A percentile compares a stretch with the other conserved stretches of the same genome.
Evolutionary conservation across 2,113 vertebrate genomes (phyloP).

Genomic region (Plecturocebus donacophilus): DNA sequence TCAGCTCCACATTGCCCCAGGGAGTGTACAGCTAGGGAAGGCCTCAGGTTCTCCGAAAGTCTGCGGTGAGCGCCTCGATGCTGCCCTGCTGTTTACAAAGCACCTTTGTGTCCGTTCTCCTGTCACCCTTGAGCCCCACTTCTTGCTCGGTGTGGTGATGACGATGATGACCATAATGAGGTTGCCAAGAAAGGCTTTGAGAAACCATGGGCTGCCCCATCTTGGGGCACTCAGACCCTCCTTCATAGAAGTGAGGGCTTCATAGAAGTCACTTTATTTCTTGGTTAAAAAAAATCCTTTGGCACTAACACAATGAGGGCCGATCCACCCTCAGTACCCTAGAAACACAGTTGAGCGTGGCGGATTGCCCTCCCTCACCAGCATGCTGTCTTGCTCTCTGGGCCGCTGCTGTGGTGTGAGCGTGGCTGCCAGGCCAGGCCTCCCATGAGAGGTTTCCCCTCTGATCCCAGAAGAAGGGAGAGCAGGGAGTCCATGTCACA

Average conservation of each 20-base stretch:
- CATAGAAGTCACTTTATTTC: neutral
- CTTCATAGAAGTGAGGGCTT: neutral
- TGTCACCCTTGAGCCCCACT: neutral
- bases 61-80: rapidly evolving
- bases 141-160: neutral
- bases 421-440: too few relatives aligned
- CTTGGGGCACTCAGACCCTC: neutral
- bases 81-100: neutral
- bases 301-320: rapidly evolving
- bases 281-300: neutral
- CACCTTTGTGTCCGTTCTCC: rapidly evolving
- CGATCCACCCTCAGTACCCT: rapidly evolving
- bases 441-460: too few relatives aligned
- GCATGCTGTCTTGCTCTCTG: rapidly evolving
- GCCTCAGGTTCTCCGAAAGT: rapidly evolving
- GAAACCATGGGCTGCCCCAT: rapidly evolving
- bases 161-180: rapidly evolving
- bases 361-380: rapidly evolving
- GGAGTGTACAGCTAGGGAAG: neutral
- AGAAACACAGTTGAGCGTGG: rapidly evolving
- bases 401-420: neutral
- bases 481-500: rapidly evolving
- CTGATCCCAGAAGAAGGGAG: neutral
- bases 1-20: neutral
- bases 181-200: rapidly evolving